These are phyloP conservation scores for Sialis lutaria DNA, from an alignment of 2,888 invertebrate genomes.

Conservation along the genomic window DNA sequence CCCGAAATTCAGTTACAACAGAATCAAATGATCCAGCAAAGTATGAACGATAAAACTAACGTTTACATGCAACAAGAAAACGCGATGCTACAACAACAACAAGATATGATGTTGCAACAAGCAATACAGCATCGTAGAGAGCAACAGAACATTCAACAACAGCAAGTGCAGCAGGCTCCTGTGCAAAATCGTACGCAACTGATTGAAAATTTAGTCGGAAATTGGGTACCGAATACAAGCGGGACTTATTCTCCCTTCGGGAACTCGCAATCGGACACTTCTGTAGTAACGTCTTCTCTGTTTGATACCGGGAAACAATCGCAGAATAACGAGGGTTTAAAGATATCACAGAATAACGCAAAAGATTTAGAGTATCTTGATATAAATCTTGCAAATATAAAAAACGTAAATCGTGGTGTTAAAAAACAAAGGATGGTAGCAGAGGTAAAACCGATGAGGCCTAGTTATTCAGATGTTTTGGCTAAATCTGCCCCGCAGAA, in stretches of 20 bases:
- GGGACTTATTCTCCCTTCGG: conserved; percentile 63
- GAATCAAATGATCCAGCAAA: conserved; percentile 2
- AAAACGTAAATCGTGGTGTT: conserved; percentile 1
- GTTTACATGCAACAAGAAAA: conserved; percentile 1
- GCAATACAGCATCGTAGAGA: conserved; percentile 3
- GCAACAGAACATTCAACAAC: conserved; percentile 5
- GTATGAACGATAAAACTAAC: neutral
- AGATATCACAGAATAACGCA: conserved; percentile 10
- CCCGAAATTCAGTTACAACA: conserved; percentile 1
- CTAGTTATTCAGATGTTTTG: conserved; percentile 69
- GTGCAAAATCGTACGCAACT: conserved; percentile 24
- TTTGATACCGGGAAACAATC: conserved; percentile 16
- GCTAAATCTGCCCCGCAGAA: conserved; percentile 41
- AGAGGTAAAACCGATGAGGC: conserved; percentile 75
- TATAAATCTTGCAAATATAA: neutral
- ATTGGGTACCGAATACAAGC: conserved; percentile 52
- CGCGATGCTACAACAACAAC: conserved; percentile 4
- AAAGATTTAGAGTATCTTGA: neutral
- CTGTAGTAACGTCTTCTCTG: neutral
- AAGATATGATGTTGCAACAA: conserved; percentile 6
- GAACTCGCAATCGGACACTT: conserved; percentile 30
- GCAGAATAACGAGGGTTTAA: conserved; percentile 18
- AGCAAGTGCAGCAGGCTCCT: neutral
- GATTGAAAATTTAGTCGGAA: conserved; percentile 52
- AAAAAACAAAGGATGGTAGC: conserved; percentile 59